These are phyloP conservation scores for Phrynocephalus vlangalii DNA, from an alignment of 2,797 vertebrate species.

Conservation along the genomic window DNA sequence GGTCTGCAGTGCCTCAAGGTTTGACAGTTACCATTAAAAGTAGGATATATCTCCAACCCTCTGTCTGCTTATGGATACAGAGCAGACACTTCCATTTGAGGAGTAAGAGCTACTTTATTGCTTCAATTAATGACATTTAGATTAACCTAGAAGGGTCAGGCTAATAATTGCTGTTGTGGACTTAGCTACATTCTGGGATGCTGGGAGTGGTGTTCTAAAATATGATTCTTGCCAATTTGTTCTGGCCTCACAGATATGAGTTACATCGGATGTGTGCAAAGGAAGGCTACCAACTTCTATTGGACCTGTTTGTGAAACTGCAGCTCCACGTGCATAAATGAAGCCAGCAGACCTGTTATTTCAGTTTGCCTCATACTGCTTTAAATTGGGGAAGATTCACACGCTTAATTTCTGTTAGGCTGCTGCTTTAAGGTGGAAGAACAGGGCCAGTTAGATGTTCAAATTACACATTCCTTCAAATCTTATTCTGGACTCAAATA, in stretches of 20 bases:
- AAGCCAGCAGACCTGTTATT: too few relatives aligned
- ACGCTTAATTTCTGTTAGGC: background rate
- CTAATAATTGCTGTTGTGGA: background rate
- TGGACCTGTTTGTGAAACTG: background rate
- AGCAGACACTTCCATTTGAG: constrained; percentile 11
- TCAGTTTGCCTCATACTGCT: too few relatives aligned
- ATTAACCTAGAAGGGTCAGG: background rate
- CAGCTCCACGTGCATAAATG: too few relatives aligned
- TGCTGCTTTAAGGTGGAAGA: background rate
- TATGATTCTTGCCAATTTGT: background rate
- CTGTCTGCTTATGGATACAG: background rate
- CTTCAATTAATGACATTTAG: background rate
- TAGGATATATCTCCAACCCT: background rate
- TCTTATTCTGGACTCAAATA: background rate
- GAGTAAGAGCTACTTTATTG: background rate
- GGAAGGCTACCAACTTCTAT: background rate
- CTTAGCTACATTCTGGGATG: background rate
- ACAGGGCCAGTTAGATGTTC: background rate
- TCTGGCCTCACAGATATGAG: background rate
- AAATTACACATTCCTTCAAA: background rate
- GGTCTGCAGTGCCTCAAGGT: background rate
- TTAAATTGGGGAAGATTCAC: too few relatives aligned
- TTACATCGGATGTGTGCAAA: background rate
- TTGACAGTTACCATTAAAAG: constrained; percentile 10
- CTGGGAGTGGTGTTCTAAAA: background rate